Conservation (phyloP, 2,113 vertebrate species). For the Heliornis fulica region DNA sequence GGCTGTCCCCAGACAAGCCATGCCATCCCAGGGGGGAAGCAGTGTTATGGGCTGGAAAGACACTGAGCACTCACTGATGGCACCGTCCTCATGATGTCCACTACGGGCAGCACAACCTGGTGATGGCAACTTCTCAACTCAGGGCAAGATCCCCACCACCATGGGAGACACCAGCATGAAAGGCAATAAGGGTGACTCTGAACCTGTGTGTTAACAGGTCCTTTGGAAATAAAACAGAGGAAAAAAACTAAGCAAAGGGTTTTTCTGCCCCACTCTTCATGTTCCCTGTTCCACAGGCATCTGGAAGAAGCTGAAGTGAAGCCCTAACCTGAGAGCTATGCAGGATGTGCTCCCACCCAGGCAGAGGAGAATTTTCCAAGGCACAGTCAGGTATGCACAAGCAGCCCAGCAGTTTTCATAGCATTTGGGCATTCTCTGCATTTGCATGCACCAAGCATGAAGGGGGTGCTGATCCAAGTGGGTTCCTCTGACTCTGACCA, state of each 20-base stretch:
- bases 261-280: background rate
- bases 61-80: rapidly evolving
- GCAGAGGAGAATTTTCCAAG: background rate
- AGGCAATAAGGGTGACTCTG: background rate
- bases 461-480: background rate
- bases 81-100: background rate
- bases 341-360: background rate
- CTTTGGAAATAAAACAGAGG: rapidly evolving
- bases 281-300: background rate
- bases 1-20: background rate
- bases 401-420: background rate
- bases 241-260: background rate
- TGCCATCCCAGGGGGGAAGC: background rate
- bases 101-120: background rate
- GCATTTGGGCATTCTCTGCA: background rate
- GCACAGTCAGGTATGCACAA: background rate
- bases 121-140: background rate
- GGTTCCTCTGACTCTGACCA: background rate
- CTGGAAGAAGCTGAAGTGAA: background rate
- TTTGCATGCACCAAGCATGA: background rate
- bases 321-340: background rate
- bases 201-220: background rate
- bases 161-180: background rate
- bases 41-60: background rate
- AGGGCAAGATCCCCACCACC: background rate